Evolutionary conservation across 2,113 vertebrate species (phyloP).

Genomic region (Pseudorectes ferrugineus): DNA sequence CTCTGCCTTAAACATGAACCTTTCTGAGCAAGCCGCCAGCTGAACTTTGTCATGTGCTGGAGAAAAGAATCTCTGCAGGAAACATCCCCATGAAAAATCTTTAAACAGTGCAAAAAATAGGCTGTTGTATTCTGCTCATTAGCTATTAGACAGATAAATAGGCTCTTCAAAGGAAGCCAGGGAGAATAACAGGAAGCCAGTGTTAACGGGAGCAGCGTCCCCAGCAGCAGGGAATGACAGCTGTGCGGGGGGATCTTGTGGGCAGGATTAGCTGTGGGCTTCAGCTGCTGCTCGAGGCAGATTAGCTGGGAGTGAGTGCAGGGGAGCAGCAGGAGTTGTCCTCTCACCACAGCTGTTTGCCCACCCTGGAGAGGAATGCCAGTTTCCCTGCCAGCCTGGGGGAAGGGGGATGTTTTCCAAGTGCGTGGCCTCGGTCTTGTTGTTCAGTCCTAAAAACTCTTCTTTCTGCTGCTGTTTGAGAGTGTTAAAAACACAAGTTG

Average conservation of each 20-base stretch:
- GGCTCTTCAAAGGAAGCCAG: conserved; percentile 61
- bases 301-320: not conserved
- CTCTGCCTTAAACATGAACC: not conserved
- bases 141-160: conserved; percentile 30
- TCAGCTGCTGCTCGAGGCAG: not conserved
- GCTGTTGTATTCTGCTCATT: conserved; percentile 38
- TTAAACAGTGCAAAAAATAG: conserved; percentile 29
- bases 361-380: conserved; percentile 11
- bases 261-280: not conserved
- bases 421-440: not conserved
- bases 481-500: not conserved
- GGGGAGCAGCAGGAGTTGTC: not conserved
- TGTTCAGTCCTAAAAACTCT: not conserved
- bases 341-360: conserved; percentile 12
- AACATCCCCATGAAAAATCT: conserved; percentile 31
- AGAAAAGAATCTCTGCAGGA: conserved; percentile 44
- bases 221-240: not conserved
- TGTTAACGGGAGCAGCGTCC: not conserved
- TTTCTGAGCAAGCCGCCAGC: not conserved
- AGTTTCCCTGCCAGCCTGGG: not conserved
- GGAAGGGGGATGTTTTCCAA: not conserved
- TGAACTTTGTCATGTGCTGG: not conserved
- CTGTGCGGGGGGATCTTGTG: not conserved
- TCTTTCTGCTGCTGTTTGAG: not conserved
- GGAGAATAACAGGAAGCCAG: conserved; percentile 67